Base-by-base conservation (phyloP, 2,797 vertebrate genomes). In the Scolopax bukidnonensis region DNA sequence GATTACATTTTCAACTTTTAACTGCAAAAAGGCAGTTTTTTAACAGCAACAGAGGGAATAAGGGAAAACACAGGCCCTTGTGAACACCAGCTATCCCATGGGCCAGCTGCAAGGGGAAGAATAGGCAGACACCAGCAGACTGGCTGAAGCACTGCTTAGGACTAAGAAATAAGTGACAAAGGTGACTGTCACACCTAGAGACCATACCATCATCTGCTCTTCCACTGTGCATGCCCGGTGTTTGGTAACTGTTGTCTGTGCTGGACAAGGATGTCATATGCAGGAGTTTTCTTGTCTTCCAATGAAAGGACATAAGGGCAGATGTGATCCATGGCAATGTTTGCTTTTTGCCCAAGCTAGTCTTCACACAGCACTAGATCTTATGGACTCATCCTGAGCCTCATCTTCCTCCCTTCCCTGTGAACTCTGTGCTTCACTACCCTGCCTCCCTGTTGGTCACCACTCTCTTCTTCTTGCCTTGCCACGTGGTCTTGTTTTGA, bases 61-160 rank as follows among this genome's bases (percentile, higher is more conserved):
- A 78, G 11, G 24, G 41, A 82, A 87, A 61, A 41, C 19, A 47
- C 0, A 10, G 16, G 17, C 4, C 15, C 64, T 91, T 73, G 47
- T 3, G 11, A 81, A 61, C 38, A 56, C 14, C n/a, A 28, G 12
- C 0, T 1, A 12, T 5, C 13, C 36, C 3, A 0, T 38, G 41
- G 36, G 10, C 12, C 57, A 67, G 36, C 11, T 16, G 28, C 53
- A 51, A 63, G 10, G 6, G 17, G 45, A 71, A 85, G 32, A 40
- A 45, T 5, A 16, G 0, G 0, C 27, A 28, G 25, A 33, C 21
- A 45, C 6, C 1, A 1, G 6, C 32, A 65, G 27, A 57, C 9
- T 64, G 47, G 19, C 27, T 84, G 69, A 50, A 40, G 25, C 25
- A 50, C 33, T 57, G 23, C 38, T 47, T 51, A 65, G 18, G n/a